Percentiles rank a stretch among this genome's conserved stretches.
Conservation (phyloP, 2,888 invertebrate species). For the Aleiodes testaceus region DNA sequence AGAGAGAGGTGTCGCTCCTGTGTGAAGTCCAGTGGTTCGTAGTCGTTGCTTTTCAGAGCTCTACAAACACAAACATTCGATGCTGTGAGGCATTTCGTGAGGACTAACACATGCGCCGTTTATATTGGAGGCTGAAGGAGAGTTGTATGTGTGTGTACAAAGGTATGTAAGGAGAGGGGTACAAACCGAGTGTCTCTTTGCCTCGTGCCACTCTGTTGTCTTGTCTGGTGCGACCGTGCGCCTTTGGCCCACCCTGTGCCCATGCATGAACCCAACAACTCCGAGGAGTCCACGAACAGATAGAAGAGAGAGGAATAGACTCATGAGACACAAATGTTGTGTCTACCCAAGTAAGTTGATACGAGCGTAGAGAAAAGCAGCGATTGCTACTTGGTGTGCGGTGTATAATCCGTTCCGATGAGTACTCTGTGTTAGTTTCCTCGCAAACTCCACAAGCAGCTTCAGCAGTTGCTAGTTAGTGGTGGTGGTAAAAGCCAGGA, state of each 20-base stretch:
- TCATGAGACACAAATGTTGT: conserved; percentile 6
- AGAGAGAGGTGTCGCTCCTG: conserved; percentile 48
- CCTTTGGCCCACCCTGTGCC: conserved; percentile 43
- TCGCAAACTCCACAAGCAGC: conserved; percentile 21
- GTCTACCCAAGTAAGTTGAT: conserved; percentile 17
- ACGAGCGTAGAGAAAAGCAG: neutral
- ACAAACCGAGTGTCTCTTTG: conserved; percentile 17
- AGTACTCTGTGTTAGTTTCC: conserved; percentile 30
- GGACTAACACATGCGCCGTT: conserved; percentile 24
- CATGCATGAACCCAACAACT: conserved; percentile 19
- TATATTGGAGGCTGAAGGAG: conserved; percentile 23
- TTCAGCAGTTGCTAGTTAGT: conserved; percentile 46
- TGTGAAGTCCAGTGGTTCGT: conserved; percentile 39
- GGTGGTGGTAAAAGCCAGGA: conserved; percentile 54
- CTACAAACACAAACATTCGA: conserved; percentile 38
- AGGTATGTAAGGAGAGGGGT: conserved; percentile 29
- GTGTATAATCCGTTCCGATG: conserved; percentile 19
- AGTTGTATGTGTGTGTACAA: conserved; percentile 25
- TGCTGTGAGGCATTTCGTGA: conserved; percentile 7
- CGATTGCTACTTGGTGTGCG: conserved; percentile 9
- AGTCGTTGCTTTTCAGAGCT: conserved; percentile 37
- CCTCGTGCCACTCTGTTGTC: conserved; percentile 33
- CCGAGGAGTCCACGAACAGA: neutral
- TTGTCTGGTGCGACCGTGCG: conserved; percentile 24
- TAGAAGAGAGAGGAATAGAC: neutral